A percentile compares a stretch with the other conserved stretches of the same genome.
These are phyloP conservation scores for Sisyra terminalis DNA, from an alignment of 2,888 invertebrate genomes.

Conservation along the genomic window DNA sequence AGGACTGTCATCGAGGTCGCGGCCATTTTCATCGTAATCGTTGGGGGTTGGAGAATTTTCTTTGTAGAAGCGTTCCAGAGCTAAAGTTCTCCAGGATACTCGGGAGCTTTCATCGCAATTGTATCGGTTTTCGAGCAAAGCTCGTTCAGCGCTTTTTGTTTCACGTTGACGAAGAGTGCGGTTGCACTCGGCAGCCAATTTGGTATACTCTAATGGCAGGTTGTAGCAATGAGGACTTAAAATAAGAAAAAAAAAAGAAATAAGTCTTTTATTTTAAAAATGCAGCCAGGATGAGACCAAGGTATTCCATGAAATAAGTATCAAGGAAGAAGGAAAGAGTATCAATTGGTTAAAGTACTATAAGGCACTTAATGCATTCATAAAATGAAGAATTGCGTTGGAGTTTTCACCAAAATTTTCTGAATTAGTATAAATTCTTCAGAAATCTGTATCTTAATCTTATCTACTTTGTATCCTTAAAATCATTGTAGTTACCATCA, in stretches of 20 bases:
- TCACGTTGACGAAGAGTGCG: slow-evolving; percentile 24
- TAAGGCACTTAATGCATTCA: no score
- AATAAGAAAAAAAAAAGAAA: slow-evolving; percentile 10
- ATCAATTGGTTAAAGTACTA: no score
- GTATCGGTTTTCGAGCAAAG: not conserved
- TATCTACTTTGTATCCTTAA: no score
- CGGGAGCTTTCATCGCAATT: slow-evolving; percentile 1
- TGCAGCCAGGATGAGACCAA: no score
- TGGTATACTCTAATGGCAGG: slow-evolving; percentile 69
- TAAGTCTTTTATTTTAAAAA: not conserved
- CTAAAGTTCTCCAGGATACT: slow-evolving; percentile 2
- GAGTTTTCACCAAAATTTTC: no score
- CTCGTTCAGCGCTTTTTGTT: not conserved
- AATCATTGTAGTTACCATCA: no score
- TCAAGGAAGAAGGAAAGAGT: no score
- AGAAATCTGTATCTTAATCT: no score
- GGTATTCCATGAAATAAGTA: no score
- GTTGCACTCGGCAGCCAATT: slow-evolving; percentile 64
- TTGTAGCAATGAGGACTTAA: slow-evolving; percentile 64
- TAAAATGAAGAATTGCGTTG: no score
- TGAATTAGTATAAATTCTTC: no score
- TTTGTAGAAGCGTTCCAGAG: not conserved
- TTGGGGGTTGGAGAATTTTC: not conserved
- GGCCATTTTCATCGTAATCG: not conserved
- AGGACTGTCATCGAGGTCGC: slow-evolving; percentile 21